Conservation (phyloP, 2,888 invertebrate species). For the Keiferia lycopersicella region DNA sequence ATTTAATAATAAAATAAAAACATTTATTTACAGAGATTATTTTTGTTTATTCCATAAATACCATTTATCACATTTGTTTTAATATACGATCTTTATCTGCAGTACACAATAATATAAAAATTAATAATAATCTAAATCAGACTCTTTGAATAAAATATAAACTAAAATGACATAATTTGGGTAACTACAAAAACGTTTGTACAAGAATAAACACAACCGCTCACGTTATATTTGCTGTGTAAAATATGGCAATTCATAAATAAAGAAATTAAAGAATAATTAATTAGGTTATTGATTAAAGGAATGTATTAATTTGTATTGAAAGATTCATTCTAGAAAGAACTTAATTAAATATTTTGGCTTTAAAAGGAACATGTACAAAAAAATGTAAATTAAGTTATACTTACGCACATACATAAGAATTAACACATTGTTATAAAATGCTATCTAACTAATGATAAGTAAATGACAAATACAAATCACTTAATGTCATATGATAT, state of each 20-base stretch:
- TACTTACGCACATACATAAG: background rate
- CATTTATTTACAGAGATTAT: background rate
- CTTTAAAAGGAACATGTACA: conserved; percentile 33
- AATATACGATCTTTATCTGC: conserved; percentile 65
- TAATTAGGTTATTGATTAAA: conserved; percentile 40
- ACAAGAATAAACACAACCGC: conserved; percentile 76
- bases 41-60: conserved; percentile 53
- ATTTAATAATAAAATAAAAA: background rate
- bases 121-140: conserved; percentile 67
- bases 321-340: conserved; percentile 12
- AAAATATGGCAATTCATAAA: conserved; percentile 23
- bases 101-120: conserved; percentile 53
- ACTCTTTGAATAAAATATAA: conserved; percentile 64
- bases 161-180: conserved; percentile 48
- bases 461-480: background rate
- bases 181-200: conserved; percentile 74
- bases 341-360: conserved; percentile 33
- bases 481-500: background rate
- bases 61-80: conserved; percentile 73
- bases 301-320: conserved; percentile 55
- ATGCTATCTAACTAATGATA: conserved; percentile 22
- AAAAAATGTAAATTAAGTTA: conserved; percentile 16
- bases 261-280: conserved; percentile 22
- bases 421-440: conserved; percentile 23
- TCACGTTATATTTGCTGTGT: conserved; percentile 56